Evolutionary conservation across 2,113 vertebrate species (phyloP), one percentile per base, ranked within the genome.

Genomic region (Chloropsis cyanopogon): DNA sequence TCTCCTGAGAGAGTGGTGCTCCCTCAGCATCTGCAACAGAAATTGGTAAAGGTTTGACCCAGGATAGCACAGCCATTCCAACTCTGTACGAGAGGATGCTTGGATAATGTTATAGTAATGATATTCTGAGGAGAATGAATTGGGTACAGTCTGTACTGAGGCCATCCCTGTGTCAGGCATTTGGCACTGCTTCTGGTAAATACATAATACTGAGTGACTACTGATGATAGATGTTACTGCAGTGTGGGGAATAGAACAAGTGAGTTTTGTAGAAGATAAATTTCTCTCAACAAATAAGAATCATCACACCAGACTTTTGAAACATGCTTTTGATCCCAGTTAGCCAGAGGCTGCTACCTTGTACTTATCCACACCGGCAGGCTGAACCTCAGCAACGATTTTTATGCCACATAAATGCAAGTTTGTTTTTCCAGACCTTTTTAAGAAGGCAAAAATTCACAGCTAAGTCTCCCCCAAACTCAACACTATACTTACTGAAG

Each of bases 401-500:
- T 94, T 93, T 90, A 57, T 80, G 60, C 68, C 69, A 71, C 52
- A 73, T 73, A 96, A 86, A 88, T 56, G 46, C 57, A 86, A 86
- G 65, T 84, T 92, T 94, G 69, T 53, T 95, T 96, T 92, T 92
- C 75, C 95, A 96, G 86, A 54, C 54, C 52, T 85, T 92, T 92
- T 83, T 90, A 96, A 93, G 76, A 88, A 90, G 61, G 69, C 41
- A 95, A 60, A 73, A 81, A 92, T 95, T 96, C 17, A 5, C 80
- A 92, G 77, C 81, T 91, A 95, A 94, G 56, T 95, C 72, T 88
- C 70, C 56, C 69, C 54, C 76, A 94, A 90, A 96, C 82, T 96
- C 96, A 96, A 90, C 95, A 91, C 92, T 82, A 41, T 95, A 92
- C 73, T 91, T 96, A 77, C 77, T 95, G 81, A 93, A 93, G 87